Evolutionary conservation across 64 coral and sea anemone species (phyloP), one percentile per base, ranked within the genome.

Genomic region (Montipora foliosa): DNA sequence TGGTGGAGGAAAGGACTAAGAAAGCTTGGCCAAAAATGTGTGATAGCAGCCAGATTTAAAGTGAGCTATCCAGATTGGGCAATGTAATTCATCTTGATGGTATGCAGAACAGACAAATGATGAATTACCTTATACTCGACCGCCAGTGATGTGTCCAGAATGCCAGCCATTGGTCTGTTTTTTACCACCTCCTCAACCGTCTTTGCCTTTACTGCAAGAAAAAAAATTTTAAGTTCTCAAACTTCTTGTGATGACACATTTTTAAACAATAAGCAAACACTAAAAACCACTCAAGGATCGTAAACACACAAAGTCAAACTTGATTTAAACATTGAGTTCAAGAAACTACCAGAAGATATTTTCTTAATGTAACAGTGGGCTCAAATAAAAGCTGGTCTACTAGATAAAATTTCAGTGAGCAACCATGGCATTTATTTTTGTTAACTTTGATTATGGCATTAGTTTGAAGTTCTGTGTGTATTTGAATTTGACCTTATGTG

Each of bases 351-450:
- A 73, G 19, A 24, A 73, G 19, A 73, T 73, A 22, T 73, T 73
- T 73, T 73, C 69, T 73, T 73, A 73, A 73, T 73, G 69, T 73
- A 73, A 73, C 69, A 73, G 69, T 72, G 22, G 69, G 22, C 69
- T 72, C 69, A 72, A 72, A 72, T 72, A 72, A 72, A 72, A 72
- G 69, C 69, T 72, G 69, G 69, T 72, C 69, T 72, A 21, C 4
- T 72, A 72, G 69, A 25, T 72, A 72, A 72, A 72, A 72, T 72
- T 72, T 72, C 69, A 72, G 69, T 72, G 9, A 72, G 25, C 69
- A 72, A 72, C 69, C 4, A 0, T 72, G 69, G 19, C 69, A 72
- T 72, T 20, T 72, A 72, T 72, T 72, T 72, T 20, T 72, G 69
- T 72, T 72, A 72, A 72, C 68, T 8, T 72, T 72, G 69, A 72